Base-by-base conservation (phyloP, 1,140 invertebrate genomes). In the Latrodectus geometricus region DNA sequence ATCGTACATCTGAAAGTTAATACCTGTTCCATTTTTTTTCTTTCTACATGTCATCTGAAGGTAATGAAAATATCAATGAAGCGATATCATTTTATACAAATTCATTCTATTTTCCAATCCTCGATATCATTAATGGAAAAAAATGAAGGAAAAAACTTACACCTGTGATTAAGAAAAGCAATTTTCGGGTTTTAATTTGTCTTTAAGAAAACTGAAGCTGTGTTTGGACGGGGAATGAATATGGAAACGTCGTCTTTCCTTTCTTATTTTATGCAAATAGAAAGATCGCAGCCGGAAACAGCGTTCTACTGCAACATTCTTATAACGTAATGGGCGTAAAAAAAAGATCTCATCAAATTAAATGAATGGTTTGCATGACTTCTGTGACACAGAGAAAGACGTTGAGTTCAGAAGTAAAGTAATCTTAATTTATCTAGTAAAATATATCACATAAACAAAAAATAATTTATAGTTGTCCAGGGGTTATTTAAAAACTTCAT, bases 101-200 rank as follows among this genome's bases (percentile, higher is more conserved):
- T 61, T 2, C 54, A 14, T 61, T 17, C 11, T 14, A 61, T 17
- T 69, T 7, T 69, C n/a, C 54, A 61, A 61, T 61, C 8, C 54
- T 11, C 3, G 17, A 61, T 17, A 11, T 61, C 11, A 61, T 61
- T 14, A 61, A 17, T 17, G 17, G 54, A 61, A 61, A 17, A 17
- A 61, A 17, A 17, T 14, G 54, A 61, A 17, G 8, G 54, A 17
- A 61, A 61, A 61, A 61, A 83, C 48, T 74, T 20, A 69, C 68
- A 69, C 54, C 54, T 66, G 14, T 83, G 70, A 73, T 74, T 83
- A 74, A 74, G 80, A 68, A 83, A 83, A 83, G 80, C 70, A 83
- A 83, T 83, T 83, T 78, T 83, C 80, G 23, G 69, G 50, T 61
- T 74, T 72, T 83, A 83, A 83, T 83, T 74, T 74, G 70, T 72